Percentiles rank a stretch among this genome's conserved stretches.
These are phyloP conservation scores for Tromatobia lineatoria DNA, from an alignment of 2,888 invertebrate species.

Conservation along the genomic window DNA sequence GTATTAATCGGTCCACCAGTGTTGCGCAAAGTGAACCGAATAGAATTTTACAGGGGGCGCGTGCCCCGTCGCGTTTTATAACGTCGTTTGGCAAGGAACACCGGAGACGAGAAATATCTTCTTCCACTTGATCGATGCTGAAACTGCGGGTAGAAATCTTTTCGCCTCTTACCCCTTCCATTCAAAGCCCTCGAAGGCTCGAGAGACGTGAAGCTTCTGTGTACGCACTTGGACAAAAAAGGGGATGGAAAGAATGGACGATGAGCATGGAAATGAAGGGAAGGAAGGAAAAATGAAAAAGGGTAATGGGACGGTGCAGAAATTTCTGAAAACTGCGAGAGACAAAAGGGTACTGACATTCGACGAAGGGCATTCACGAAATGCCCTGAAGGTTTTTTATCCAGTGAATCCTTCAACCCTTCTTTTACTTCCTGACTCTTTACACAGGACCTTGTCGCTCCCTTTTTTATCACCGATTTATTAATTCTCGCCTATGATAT, in stretches of 20 bases:
- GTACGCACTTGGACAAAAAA: slow-evolving; percentile 70
- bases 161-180: slow-evolving; percentile 40
- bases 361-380: slow-evolving; percentile 68
- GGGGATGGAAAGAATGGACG: slow-evolving; percentile 52
- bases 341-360: slow-evolving; percentile 75
- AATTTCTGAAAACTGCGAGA: slow-evolving; percentile 75
- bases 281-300: slow-evolving; percentile 12
- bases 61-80: slow-evolving; percentile 33
- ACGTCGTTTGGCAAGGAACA: slow-evolving; percentile 3
- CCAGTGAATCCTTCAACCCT: slow-evolving; percentile 65
- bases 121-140: slow-evolving; percentile 64
- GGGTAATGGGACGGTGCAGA: slow-evolving; percentile 61
- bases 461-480: slow-evolving; percentile 49
- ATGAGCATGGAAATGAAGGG: slow-evolving; percentile 38
- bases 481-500: slow-evolving; percentile 43
- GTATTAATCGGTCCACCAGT: background rate
- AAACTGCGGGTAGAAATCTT: slow-evolving; percentile 57
- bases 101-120: slow-evolving; percentile 55
- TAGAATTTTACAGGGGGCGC: slow-evolving; percentile 23
- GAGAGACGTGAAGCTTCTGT: slow-evolving; percentile 52
- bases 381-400: slow-evolving; percentile 71
- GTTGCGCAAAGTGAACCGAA: slow-evolving; percentile 26
- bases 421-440: slow-evolving; percentile 35
- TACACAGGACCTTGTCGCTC: slow-evolving; percentile 16
- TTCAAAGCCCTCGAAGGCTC: slow-evolving; percentile 27